phyloP scores from a whole-genome alignment of 1,140 invertebrate genomes.

The Panonychus citri region DNA sequence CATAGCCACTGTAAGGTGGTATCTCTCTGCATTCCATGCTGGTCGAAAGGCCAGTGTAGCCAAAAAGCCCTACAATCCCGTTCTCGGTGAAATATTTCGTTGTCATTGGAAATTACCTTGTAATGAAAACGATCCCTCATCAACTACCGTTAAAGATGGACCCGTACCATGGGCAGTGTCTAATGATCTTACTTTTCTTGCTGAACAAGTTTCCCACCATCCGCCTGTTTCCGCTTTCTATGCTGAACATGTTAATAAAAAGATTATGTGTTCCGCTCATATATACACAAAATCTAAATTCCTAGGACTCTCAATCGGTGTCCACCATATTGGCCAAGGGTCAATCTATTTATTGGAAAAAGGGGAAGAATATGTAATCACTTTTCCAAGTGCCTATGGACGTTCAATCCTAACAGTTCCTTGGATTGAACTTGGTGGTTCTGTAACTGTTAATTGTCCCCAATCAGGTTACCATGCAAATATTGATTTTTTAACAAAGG shows the following conservation, averaged over 20 bases:
- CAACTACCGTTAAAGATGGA: conserved; percentile 33
- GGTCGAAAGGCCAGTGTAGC: conserved; percentile 77
- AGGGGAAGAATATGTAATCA: conserved; percentile 74
- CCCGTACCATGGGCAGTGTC: conserved; percentile 54
- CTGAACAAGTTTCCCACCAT: conserved; percentile 98
- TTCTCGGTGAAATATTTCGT: conserved; percentile 77
- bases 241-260: conserved; percentile 71
- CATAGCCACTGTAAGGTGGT: conserved; percentile 77
- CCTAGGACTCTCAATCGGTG: conserved; percentile 70
- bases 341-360: conserved; percentile 52
- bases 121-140: too few species aligned
- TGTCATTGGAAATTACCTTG: conserved; percentile 41
- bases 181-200: conserved; percentile 65
- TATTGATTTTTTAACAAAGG: conserved; percentile 78
- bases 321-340: conserved; percentile 33
- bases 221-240: conserved; percentile 97
- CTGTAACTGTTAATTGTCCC: conserved; percentile 57
- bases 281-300: conserved; percentile 98
- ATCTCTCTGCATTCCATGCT: conserved; percentile 87
- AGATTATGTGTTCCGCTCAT: conserved; percentile 70
- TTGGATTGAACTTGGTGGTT: conserved; percentile 87
- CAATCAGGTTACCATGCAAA: conserved; percentile 69
- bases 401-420: conserved; percentile 81
- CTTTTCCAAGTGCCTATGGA: conserved; percentile 88
- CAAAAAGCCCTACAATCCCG: conserved; percentile 94